Conservation (phyloP, 1,140 invertebrate genomes). For the Stenopsyche tienmushanensis region DNA sequence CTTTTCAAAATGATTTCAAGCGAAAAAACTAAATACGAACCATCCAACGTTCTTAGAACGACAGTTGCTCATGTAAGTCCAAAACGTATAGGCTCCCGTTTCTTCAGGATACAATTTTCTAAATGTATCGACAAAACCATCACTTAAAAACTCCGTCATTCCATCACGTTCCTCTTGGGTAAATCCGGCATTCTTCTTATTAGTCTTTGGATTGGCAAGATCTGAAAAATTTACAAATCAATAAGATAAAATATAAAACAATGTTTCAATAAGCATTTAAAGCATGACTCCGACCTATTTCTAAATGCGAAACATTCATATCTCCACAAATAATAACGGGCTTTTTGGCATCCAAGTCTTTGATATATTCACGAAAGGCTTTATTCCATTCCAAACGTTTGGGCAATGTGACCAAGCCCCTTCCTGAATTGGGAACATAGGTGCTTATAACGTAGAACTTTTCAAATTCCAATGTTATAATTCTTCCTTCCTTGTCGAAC, state of each 20-base stretch:
- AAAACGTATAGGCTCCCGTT: slow-evolving; percentile 88
- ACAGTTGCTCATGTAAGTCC: slow-evolving; percentile 87
- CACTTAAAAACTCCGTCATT: slow-evolving; percentile 79
- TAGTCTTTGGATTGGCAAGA: slow-evolving; percentile 91
- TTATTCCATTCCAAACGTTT: slow-evolving; percentile 92
- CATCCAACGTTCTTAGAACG: slow-evolving; percentile 92
- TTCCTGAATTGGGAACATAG: slow-evolving; percentile 73
- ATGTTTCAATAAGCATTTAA: background rate
- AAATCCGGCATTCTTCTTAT: slow-evolving; percentile 93
- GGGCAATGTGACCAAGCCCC: slow-evolving; percentile 80
- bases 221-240: slow-evolving; percentile 60
- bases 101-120: slow-evolving; percentile 85
- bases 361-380: slow-evolving; percentile 74
- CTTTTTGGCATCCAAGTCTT: slow-evolving; percentile 83
- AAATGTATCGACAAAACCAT: slow-evolving; percentile 87
- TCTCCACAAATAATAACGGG: slow-evolving; percentile 95
- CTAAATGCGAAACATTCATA: slow-evolving; percentile 94
- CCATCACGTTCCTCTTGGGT: slow-evolving; percentile 90
- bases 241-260: background rate
- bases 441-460: slow-evolving; percentile 83
- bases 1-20: slow-evolving; percentile 12
- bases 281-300: slow-evolving; percentile 74
- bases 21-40: slow-evolving; percentile 55
- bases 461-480: slow-evolving; percentile 95
- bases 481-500: slow-evolving; percentile 81